Conservation (phyloP, 2,113 vertebrate species). For the Stercorarius parasiticus region DNA sequence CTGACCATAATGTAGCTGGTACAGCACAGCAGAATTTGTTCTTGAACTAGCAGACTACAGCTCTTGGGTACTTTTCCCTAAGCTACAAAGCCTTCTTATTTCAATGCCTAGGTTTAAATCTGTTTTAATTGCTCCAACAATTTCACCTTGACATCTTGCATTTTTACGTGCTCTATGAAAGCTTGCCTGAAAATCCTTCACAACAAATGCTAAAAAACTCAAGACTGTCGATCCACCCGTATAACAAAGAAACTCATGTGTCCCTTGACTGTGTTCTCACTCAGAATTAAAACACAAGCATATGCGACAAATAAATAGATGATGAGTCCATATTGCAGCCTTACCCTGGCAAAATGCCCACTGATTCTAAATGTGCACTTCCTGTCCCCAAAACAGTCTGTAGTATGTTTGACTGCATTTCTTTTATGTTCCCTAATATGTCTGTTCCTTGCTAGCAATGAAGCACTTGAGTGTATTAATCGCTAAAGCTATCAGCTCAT, state of each 20-base stretch:
- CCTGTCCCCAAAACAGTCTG: neutral
- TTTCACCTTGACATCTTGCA: neutral
- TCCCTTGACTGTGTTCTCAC: neutral
- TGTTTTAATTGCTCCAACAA: neutral
- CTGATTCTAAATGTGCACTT: neutral
- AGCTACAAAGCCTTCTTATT: neutral
- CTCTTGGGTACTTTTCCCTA: neutral
- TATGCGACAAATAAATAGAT: neutral
- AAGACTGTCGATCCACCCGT: neutral
- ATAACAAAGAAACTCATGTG: neutral
- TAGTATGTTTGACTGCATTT: neutral
- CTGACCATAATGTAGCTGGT: neutral
- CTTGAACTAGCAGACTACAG: neutral
- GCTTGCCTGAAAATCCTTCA: neutral
- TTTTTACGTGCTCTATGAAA: neutral
- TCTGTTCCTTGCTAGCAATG: neutral
- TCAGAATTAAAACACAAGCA: neutral
- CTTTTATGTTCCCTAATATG: neutral
- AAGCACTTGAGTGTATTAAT: neutral
- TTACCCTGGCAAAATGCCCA: neutral
- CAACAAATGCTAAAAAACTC: neutral
- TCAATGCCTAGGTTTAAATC: neutral
- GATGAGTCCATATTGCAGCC: neutral
- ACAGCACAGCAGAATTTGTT: neutral
- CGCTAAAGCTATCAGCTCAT: conserved; percentile 9